Percentiles rank a stretch among this genome's conserved stretches.
These are phyloP conservation scores for Actinia equina DNA, from an alignment of 64 coral and sea anemone genomes.

Conservation along the genomic window DNA sequence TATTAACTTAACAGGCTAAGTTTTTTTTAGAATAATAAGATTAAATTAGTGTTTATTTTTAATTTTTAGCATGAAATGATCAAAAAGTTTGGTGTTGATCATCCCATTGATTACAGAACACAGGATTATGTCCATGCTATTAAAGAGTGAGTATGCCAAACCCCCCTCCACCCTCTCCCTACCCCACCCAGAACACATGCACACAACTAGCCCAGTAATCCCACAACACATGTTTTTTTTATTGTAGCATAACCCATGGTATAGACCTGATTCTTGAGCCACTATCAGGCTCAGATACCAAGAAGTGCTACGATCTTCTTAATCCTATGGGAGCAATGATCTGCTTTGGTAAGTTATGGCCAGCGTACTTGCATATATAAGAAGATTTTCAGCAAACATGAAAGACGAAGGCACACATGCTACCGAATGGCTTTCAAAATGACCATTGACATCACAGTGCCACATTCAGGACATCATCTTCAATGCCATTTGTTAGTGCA, in stretches of 20 bases:
- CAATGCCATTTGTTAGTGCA: too few relatives aligned
- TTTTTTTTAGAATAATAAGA: not conserved
- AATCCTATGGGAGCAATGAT: conserved; percentile 76
- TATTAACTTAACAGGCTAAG: too few relatives aligned
- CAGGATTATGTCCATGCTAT: conserved; percentile 76
- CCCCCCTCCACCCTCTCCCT: too few relatives aligned
- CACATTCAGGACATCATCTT: too few relatives aligned
- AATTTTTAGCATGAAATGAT: conserved; percentile 89
- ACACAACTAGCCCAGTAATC: too few relatives aligned
- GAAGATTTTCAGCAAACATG: too few relatives aligned
- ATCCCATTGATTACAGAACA: conserved; percentile 91
- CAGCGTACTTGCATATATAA: too few relatives aligned
- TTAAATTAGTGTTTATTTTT: not conserved
- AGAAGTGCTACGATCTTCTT: conserved; percentile 87
- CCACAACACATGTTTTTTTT: not conserved
- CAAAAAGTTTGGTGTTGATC: conserved; percentile 69
- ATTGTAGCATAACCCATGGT: conserved; percentile 69
- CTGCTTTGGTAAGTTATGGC: conserved; percentile 54
- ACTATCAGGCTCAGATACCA: conserved; percentile 79
- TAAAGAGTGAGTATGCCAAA: conserved; percentile 51
- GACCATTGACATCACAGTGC: too few relatives aligned
- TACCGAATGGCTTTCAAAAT: too few relatives aligned
- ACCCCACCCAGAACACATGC: too few relatives aligned
- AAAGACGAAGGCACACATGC: too few relatives aligned
- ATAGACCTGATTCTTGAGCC: conserved; percentile 95